Evolutionary conservation across 2,113 vertebrate species (phyloP).

Genomic region (Chiloscyllium plagiosum): DNA sequence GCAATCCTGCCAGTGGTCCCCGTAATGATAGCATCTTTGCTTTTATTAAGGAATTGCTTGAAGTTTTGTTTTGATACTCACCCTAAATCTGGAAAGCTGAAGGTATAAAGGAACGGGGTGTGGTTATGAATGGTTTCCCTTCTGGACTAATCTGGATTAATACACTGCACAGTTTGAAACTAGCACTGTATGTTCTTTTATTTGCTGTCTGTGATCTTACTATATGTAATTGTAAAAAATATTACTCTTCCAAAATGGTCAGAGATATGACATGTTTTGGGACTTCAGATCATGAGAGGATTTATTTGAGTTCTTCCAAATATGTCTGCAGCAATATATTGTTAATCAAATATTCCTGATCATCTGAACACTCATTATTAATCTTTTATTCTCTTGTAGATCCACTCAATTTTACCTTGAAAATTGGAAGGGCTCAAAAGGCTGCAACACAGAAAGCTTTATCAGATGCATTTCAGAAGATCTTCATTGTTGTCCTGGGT

Average conservation of each 20-base stretch:
- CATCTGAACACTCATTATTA: not conserved
- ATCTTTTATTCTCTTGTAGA: slow-evolving; percentile 44
- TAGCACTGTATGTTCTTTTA: not conserved
- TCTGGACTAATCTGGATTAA: not conserved
- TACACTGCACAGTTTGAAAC: not conserved
- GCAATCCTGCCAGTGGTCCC: not conserved
- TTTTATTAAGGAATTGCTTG: not conserved
- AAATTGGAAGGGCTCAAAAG: slow-evolving; percentile 53
- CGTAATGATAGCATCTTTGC: not conserved
- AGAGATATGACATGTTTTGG: not conserved
- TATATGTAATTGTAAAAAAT: not conserved
- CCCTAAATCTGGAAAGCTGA: not conserved
- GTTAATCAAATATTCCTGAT: not conserved
- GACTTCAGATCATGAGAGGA: not conserved
- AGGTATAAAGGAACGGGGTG: not conserved
- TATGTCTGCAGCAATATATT: not conserved
- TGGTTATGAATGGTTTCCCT: not conserved
- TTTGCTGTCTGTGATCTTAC: not conserved
- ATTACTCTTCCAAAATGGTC: not conserved
- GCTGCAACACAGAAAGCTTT: slow-evolving; percentile 56
- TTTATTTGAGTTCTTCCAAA: not conserved
- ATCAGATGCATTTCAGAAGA: slow-evolving; percentile 61
- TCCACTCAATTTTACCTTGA: slow-evolving; percentile 47
- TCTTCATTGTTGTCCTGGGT: slow-evolving; percentile 61
- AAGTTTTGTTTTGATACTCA: not conserved